Evolutionary conservation across 2,797 vertebrate species (phyloP), one percentile per base, ranked within the genome.

Genomic region (Cossypha dichroa): DNA sequence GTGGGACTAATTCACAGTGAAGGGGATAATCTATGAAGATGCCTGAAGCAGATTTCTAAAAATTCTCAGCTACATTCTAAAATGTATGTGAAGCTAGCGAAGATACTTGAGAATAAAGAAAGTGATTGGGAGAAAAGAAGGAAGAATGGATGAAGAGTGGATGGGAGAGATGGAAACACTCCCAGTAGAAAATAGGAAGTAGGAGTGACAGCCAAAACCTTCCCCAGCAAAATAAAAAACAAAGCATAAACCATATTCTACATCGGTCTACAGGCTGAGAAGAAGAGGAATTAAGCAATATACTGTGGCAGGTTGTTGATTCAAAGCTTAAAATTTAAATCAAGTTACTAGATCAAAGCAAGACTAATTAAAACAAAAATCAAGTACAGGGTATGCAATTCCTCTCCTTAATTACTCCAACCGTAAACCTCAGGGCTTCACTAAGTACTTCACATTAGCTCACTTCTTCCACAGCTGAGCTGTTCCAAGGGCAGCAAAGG

Each of bases 341-440:
- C 11, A 5, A 93, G 90, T 90, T 49, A 94, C 52, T 52, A 91
- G 79, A 96, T 96, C 94, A 96, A 96, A 96, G 94, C 40, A 85
- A 90, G 67, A 90, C 80, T 95, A 94, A 96, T 96, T 95, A 95
- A 97, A 96, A 86, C 72, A 92, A 94, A 95, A 94, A 95, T 82
- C 80, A 91, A 93, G 40, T 86, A 96, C 56, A 88, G 76, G 34
- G 64, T 82, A 74, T 95, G 93, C 69, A 93, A 93, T 95, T 95
- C 77, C 88, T 95, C 83, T 93, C 83, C 84, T 88, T 94, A 97
- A 97, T 96, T 96, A 94, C 72, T 83, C 46, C 70, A 95, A 73
- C 90, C 63, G 7, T 75, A 94, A 96, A 96, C 79, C 94, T 85
- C 82, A 91, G 49, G 90, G 90, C 88, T 95, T 91, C 54, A 40